phyloP scores from a whole-genome alignment of 2,797 vertebrate genomes.

The Melanotaenia boesemani region DNA sequence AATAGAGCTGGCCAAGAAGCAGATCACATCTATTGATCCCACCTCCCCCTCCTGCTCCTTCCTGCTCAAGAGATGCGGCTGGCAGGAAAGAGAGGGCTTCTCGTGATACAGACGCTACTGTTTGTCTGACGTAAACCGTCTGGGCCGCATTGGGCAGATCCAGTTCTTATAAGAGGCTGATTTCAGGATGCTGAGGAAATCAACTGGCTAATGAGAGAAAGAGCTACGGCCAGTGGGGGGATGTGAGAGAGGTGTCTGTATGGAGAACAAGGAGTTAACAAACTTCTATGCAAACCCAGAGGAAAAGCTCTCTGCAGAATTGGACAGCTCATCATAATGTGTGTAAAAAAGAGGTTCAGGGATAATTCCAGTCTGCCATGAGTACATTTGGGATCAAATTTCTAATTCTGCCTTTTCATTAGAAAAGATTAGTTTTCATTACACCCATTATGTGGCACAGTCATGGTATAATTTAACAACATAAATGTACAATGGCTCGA shows the following conservation, averaged over 20 bases:
- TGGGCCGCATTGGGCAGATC: constrained; percentile 74
- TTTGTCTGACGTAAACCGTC: constrained; percentile 81
- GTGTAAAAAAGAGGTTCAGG: constrained; percentile 57
- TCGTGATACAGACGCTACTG: constrained; percentile 69
- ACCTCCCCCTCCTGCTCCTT: constrained; percentile 70
- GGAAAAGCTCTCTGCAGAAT: constrained; percentile 76
- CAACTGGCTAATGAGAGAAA: constrained; percentile 58
- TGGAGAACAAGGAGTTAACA: constrained; percentile 72
- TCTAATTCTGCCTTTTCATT: constrained; percentile 75
- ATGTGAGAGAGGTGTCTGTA: constrained; percentile 36
- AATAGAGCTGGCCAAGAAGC: constrained; percentile 78
- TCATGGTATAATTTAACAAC: constrained; percentile 73
- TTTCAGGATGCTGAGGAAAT: constrained; percentile 70
- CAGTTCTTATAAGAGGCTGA: constrained; percentile 69
- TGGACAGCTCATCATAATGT: constrained; percentile 68
- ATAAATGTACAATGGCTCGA: constrained; percentile 55
- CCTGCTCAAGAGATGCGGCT: constrained; percentile 77
- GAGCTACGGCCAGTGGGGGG: constrained; percentile 35
- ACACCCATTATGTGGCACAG: constrained; percentile 61
- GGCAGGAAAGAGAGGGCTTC: constrained; percentile 72
- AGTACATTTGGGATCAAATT: constrained; percentile 68
- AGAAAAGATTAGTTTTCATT: constrained; percentile 76
- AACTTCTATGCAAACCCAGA: constrained; percentile 56
- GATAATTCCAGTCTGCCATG: constrained; percentile 57
- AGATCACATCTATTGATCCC: constrained; percentile 87